Evolutionary conservation across 2,113 vertebrate species (phyloP).

Genomic region (Aegypius monachus): DNA sequence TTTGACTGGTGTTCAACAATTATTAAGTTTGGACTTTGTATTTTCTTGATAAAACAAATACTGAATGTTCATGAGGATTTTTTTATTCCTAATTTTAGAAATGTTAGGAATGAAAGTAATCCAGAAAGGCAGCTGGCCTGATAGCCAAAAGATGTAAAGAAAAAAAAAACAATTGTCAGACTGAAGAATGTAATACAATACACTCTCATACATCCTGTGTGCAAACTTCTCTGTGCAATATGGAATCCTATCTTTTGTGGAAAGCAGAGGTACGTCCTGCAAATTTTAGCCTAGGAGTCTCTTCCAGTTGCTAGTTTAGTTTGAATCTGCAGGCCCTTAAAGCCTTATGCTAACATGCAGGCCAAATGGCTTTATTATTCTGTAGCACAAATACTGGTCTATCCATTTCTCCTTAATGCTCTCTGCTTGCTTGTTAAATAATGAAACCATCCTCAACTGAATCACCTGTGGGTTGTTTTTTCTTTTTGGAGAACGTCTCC

Average conservation of each 20-base stretch:
- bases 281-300: neutral
- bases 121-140: neutral
- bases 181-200: neutral
- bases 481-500: neutral
- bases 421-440: neutral
- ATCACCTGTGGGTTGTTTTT: fast-evolving
- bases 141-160: neutral
- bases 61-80: neutral
- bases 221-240: neutral
- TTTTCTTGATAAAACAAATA: neutral
- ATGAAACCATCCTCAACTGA: neutral
- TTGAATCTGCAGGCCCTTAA: neutral
- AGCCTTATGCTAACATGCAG: neutral
- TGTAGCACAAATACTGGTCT: neutral
- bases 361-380: neutral
- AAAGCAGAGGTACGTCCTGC: neutral
- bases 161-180: neutral
- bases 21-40: neutral
- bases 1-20: neutral
- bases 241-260: neutral
- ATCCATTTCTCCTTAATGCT: neutral
- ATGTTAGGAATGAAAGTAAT: neutral
- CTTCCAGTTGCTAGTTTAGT: neutral
- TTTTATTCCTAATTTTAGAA: neutral
- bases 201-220: neutral